Percentiles rank a stretch among this genome's conserved stretches.
phyloP scores from a whole-genome alignment of 2,888 invertebrate genomes.

The Agriopis aurantiaria region DNA sequence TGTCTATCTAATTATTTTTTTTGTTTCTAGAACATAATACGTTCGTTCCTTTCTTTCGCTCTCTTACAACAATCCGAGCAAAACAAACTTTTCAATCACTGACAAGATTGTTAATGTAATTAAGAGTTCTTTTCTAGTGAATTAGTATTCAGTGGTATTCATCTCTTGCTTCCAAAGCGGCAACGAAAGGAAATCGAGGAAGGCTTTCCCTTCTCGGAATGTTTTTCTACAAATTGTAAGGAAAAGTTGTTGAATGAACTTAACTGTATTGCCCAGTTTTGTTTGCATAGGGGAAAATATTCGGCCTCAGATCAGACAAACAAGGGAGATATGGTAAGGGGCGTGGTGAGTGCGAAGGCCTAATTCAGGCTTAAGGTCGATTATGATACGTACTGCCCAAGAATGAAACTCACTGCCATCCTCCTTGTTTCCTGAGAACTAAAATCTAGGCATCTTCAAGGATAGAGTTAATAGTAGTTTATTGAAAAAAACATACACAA shows the following conservation, averaged over 20 bases:
- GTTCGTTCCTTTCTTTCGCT: background rate
- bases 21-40: too few species aligned
- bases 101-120: conserved; percentile 50
- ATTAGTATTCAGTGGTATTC: conserved; percentile 70
- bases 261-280: conserved; percentile 35
- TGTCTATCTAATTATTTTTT: too few species aligned
- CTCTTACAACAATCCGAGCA: background rate
- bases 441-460: too few species aligned
- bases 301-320: too few species aligned
- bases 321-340: too few species aligned
- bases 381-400: too few species aligned
- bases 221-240: conserved; percentile 56
- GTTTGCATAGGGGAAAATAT: conserved; percentile 5
- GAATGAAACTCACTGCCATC: too few species aligned
- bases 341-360: too few species aligned
- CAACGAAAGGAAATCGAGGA: conserved; percentile 59
- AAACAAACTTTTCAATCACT: conserved; percentile 23
- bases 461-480: too few species aligned
- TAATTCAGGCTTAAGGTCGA: too few species aligned
- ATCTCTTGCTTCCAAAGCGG: conserved; percentile 69
- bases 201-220: conserved; percentile 63
- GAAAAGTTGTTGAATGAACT: conserved; percentile 42
- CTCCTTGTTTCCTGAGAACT: too few species aligned
- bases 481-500: too few species aligned
- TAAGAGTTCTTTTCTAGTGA: conserved; percentile 53